Base-by-base conservation (phyloP, 2,888 invertebrate genomes). In the Mimumesa dahlbomi region DNA sequence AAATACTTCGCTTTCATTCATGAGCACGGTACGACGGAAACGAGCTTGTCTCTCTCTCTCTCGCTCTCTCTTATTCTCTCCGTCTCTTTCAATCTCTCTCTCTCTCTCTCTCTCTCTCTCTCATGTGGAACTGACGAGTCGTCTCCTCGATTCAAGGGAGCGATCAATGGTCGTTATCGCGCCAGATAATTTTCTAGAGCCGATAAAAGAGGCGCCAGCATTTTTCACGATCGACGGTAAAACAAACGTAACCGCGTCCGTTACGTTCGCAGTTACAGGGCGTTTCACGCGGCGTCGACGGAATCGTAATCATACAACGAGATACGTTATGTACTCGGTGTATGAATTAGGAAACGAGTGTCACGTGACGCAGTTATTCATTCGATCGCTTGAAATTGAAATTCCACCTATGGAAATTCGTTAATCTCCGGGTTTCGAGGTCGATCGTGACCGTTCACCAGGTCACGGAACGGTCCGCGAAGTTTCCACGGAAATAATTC, bases 1-100 rank as follows among this genome's bases (percentile, higher is more conserved):
- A 79, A 77, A 79, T 75, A 80, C 68, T 68, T 49, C 53, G 70
- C 66, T 75, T 78, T 80, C 81, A 79, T 79, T 79, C 81, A 79
- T 79, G 67, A 79, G 61, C 48, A 50, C 25, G 61, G 57, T 42
- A 48, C 65, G 61, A 56, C 67, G 69, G 77, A 80, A 79, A 77
- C 73, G 62, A 61, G 63, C 25, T 38, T 34, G 36, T 56, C 67
- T 59, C 54, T 29, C 45, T 36, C 31, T 9, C 48, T 38, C 22
- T 48, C 48, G 25, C 31, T 52, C 67, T 59, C 50, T 29, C 45
- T 36, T 19, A 14, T n/a, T 36, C 31, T 52, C 67, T 59, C 50
- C 21, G 40, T 36, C 22, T 56, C 67, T 59, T 50, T 29, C 45
- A 25, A 22, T 9, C 48, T 38, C 22, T 48, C 48, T 56, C 67